Evolutionary conservation across 2,797 vertebrate species (phyloP), one percentile per base, ranked within the genome.

Genomic region (Geranospiza caerulescens): DNA sequence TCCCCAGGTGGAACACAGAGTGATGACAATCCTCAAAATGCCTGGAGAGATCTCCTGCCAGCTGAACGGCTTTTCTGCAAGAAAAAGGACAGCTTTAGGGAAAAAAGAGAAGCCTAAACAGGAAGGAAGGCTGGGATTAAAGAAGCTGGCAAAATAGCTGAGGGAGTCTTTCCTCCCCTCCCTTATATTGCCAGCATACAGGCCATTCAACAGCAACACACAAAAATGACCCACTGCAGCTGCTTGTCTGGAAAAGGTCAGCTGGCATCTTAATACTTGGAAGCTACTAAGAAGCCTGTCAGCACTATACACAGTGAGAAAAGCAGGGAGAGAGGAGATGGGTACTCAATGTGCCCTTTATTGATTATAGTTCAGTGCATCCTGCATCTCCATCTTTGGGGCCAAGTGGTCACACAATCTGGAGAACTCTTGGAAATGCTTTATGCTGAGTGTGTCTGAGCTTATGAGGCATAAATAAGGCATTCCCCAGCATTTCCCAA

Each of bases 41-140:
- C 72, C 71, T 74, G 80, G 26, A 93, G 90, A 93, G 67, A 92
- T 84, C 87, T 88, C 78, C 82, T 94, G 94, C 67, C 91, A 96
- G 91, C 73, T 84, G 83, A 90, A 92, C 0, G 0, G 81, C 74
- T 96, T 94, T 91, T 67, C 88, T 89, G 86, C 26, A n/a, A 87
- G 67, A 92, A 62, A 94, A 94, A 89, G 36, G 80, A 73, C 67
- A 82, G 86, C 48, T 95, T 82, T 50, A 31, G 62, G 44, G 29
- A 13, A 25, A 22, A 74, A 60, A 62, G 25, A 71, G 47, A 83
- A 95, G 36, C 50, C 67, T 81, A 38, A 68, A 45, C 44, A 76
- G 56, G 22, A 73, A 75, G 73, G 53, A 48, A 84, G 23, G 29
- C 36, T 44, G 17, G 86, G 20, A 89, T 67, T 38, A 33, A 58